Evolutionary conservation across 2,888 invertebrate genomes (phyloP).

Genomic region (Luperina testacea): DNA sequence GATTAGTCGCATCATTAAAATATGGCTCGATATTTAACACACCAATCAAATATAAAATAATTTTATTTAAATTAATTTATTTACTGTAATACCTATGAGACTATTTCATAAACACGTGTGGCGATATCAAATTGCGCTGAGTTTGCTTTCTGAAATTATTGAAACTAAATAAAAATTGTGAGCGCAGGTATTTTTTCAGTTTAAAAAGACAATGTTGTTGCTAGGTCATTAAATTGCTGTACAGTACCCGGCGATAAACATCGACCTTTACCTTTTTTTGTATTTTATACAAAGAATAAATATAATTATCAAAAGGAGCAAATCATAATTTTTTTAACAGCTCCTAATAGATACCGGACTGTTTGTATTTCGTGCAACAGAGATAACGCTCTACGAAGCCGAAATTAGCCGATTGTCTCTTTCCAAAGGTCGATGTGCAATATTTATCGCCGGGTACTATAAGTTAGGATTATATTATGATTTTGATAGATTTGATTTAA

Average conservation of each 20-base stretch:
- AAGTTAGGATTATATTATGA: background rate
- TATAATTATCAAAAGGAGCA: too few relatives aligned
- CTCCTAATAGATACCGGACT: too few relatives aligned
- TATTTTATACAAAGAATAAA: too few relatives aligned
- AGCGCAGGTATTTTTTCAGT: background rate
- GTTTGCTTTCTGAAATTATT: conserved; percentile 6
- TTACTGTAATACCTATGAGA: conserved; percentile 17
- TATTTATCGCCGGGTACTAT: too few relatives aligned
- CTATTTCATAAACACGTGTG: conserved; percentile 21
- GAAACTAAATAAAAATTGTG: conserved; percentile 12
- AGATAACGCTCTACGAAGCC: too few relatives aligned
- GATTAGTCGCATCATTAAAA: background rate
- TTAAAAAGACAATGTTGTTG: background rate
- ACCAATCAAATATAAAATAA: conserved; percentile 9
- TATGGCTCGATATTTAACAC: background rate
- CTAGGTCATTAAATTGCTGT: background rate
- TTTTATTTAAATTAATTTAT: conserved; percentile 16
- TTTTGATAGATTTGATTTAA: background rate
- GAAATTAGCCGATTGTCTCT: too few relatives aligned
- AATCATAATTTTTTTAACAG: too few relatives aligned
- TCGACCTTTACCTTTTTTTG: too few relatives aligned
- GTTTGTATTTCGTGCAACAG: too few relatives aligned
- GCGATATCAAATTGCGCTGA: conserved; percentile 27
- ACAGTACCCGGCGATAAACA: too few relatives aligned
- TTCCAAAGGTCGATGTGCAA: too few relatives aligned